Evolutionary conservation across 2,113 vertebrate genomes (phyloP), one percentile per base, ranked within the genome.

Genomic region (Muscicapa adusta): DNA sequence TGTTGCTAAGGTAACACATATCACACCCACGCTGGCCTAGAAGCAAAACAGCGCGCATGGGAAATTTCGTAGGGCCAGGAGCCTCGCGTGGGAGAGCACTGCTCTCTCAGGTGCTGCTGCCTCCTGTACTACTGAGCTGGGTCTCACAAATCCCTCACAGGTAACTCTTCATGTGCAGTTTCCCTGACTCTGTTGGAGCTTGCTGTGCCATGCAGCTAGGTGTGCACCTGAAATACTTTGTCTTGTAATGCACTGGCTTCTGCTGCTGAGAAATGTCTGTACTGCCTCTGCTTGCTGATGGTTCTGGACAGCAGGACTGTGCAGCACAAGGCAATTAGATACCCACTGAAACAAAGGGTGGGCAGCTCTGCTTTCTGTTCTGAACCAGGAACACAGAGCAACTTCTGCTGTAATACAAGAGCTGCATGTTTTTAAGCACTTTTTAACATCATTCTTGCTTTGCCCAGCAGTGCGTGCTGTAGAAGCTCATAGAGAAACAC

Each of bases 1-100:
- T 29, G 96, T 97, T 97, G 96, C 96, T 74, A 96, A 73, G 93
- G 93, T 17, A 92, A 89, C 90, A 66, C 3, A 2, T 5, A 89
- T n/a, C 57, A 57, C 89, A 72, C 95, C 97, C 96, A 92, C 88
- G 9, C 75, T 26, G 51, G 62, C 45, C 85, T 61, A 68, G 42
- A 58, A 94, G 76, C 61, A 77, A 89, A 81, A 85, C 72, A 25
- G 89, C 5, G 1, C 18, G 0, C 87, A 61, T 12, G 66, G 79
- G 88, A 60, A 43, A 91, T 70, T 60, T 74, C 10, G 3, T 26
- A 8, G 15, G 22, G 67, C 38, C 43, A 16, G 61, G 83, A 80
- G 48, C 34, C 60, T 58, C 14, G 78, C 1, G 26, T 57, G 67
- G 57, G 78, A 89, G 75, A 61, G 80, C 4, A 3, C 17, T 60